A percentile compares a stretch with the other conserved stretches of the same genome.
phyloP scores from a whole-genome alignment of 2,888 invertebrate genomes.

The Stomorhina lunata region DNA sequence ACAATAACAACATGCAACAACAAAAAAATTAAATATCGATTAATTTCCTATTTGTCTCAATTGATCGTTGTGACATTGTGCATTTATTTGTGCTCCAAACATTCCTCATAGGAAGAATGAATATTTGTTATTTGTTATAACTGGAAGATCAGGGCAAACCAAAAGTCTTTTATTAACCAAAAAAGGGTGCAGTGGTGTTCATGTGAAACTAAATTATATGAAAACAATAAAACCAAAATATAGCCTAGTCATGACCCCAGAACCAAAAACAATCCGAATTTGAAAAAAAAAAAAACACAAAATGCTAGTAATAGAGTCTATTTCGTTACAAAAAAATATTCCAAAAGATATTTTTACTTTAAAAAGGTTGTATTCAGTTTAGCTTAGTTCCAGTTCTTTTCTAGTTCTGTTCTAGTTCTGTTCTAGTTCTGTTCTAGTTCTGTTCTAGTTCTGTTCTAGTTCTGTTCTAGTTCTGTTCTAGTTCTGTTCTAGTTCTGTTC shows the following conservation, averaged over 20 bases:
- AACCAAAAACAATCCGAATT: constrained; percentile 27
- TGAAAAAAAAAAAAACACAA: too few relatives aligned
- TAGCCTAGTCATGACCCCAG: constrained; percentile 49
- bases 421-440: too few relatives aligned
- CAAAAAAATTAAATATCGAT: constrained; percentile 49
- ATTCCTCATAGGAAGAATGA: constrained; percentile 10
- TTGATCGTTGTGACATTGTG: constrained; percentile 53
- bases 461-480: too few relatives aligned
- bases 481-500: too few relatives aligned
- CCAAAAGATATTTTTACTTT: too few relatives aligned
- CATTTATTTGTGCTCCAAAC: constrained; percentile 29
- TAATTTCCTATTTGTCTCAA: constrained; percentile 65
- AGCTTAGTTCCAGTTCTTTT: too few relatives aligned
- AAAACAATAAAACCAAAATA: background rate
- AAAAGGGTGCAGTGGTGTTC: constrained; percentile 54
- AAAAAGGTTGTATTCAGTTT: too few relatives aligned
- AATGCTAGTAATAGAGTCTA: too few relatives aligned
- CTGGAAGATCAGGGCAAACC: background rate
- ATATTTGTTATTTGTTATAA: background rate
- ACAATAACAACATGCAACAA: constrained; percentile 21
- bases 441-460: too few relatives aligned
- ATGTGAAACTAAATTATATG: constrained; percentile 43
- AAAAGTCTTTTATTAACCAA: background rate
- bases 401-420: too few relatives aligned
- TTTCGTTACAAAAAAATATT: too few relatives aligned